phyloP scores from a whole-genome alignment of 2,888 invertebrate species.

The Campoplex nolae region DNA sequence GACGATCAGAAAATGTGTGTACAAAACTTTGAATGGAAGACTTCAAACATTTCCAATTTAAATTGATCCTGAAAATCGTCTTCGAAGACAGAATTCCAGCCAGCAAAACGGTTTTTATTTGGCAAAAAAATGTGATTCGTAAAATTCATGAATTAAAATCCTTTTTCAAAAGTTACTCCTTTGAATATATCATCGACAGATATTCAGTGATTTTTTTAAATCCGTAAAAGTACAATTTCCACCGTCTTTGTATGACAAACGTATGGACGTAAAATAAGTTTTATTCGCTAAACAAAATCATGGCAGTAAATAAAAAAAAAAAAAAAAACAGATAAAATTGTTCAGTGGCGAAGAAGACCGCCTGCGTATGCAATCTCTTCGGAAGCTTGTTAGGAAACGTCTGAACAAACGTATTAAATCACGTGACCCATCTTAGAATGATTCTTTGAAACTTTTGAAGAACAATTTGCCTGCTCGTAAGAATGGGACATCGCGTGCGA shows the following conservation, averaged over 20 bases:
- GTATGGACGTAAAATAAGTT: neutral
- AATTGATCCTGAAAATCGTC: too few relatives aligned
- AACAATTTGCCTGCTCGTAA: slow-evolving; percentile 22
- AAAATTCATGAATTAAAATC: too few relatives aligned
- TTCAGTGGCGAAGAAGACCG: neutral
- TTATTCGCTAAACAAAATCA: neutral
- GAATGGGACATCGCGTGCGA: slow-evolving; percentile 55
- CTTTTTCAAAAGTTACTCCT: too few relatives aligned
- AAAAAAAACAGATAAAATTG: neutral
- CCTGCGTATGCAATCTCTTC: neutral
- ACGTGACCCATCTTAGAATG: neutral
- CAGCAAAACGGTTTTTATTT: too few relatives aligned
- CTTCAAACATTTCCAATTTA: too few relatives aligned
- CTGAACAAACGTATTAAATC: neutral
- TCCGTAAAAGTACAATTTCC: neutral
- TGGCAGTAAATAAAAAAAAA: neutral
- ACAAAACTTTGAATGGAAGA: too few relatives aligned
- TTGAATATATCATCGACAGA: too few relatives aligned
- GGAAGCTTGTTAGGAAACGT: neutral
- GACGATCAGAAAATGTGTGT: too few relatives aligned
- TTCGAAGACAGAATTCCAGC: too few relatives aligned
- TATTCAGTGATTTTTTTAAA: too few relatives aligned
- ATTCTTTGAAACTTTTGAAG: slow-evolving; percentile 17
- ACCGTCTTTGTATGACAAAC: neutral
- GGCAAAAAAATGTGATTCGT: too few relatives aligned